Percentiles rank a stretch among this genome's conserved stretches.
phyloP scores from a whole-genome alignment of 2,797 vertebrate genomes.

The Coregonus sp. region DNA sequence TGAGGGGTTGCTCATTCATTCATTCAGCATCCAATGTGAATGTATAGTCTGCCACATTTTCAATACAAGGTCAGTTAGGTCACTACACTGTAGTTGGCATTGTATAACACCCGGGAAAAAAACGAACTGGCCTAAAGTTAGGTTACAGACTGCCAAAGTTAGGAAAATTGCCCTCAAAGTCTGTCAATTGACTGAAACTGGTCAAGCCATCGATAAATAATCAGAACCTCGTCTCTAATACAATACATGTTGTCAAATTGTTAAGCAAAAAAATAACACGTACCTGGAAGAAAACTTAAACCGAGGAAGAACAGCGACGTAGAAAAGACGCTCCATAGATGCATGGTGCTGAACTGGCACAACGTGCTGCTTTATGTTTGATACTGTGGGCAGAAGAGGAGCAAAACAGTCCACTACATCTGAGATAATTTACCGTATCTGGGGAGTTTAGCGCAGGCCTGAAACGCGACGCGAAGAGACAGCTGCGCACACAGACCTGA shows the following conservation, averaged over 20 bases:
- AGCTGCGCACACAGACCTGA: not conserved
- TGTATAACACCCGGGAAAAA: too few relatives aligned
- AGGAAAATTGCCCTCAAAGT: too few relatives aligned
- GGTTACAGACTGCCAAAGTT: too few relatives aligned
- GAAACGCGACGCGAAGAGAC: not conserved
- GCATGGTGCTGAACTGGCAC: slow-evolving; percentile 25
- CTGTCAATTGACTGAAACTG: too few relatives aligned
- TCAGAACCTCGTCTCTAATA: too few relatives aligned
- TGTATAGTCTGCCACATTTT: too few relatives aligned
- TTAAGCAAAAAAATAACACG: not conserved
- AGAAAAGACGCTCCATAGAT: slow-evolving; percentile 12
- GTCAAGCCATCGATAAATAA: too few relatives aligned
- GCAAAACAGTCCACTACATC: not conserved
- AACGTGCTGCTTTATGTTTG: not conserved
- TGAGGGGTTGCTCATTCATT: too few relatives aligned
- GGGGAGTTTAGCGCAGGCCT: not conserved
- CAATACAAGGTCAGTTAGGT: too few relatives aligned
- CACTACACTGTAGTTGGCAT: too few relatives aligned
- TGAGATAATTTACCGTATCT: not conserved
- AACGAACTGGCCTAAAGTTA: too few relatives aligned
- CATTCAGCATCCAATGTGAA: too few relatives aligned
- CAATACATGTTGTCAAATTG: not conserved
- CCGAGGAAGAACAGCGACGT: slow-evolving; percentile 22
- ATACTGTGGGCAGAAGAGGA: not conserved
- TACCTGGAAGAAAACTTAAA: slow-evolving; percentile 41